Percentiles rank a stretch among this genome's conserved stretches.
These are phyloP conservation scores for Zaprionus ghesquierei DNA, from an alignment of 1,140 invertebrate species.

Conservation along the genomic window DNA sequence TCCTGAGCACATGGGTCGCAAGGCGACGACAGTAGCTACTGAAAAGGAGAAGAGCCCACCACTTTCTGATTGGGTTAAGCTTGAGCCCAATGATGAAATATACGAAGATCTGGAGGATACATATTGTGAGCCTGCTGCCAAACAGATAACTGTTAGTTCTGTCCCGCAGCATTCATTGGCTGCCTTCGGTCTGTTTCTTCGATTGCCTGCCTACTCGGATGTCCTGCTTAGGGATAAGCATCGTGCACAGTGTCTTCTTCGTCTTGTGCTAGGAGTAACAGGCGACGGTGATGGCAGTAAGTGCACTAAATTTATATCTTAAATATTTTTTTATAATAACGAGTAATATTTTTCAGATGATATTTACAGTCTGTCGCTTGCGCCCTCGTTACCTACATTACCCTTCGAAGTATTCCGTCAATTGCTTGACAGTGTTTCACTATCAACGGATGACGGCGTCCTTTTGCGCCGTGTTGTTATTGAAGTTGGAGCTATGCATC, in stretches of 20 bases:
- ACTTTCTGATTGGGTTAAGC: constrained; percentile 91
- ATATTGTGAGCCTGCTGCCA: constrained; percentile 74
- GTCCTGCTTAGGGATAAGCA: constrained; percentile 92
- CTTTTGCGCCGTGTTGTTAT: constrained; percentile 90
- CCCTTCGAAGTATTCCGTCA: constrained; percentile 93
- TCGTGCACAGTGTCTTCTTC: constrained; percentile 91
- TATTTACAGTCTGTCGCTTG: constrained; percentile 89
- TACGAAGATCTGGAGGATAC: constrained; percentile 87
- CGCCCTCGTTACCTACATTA: constrained; percentile 90
- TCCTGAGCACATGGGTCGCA: constrained; percentile 85
- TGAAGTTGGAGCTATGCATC: constrained; percentile 91
- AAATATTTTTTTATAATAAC: background rate
- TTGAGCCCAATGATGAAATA: constrained; percentile 88
- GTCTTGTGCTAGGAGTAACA: constrained; percentile 93
- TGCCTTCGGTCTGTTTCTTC: constrained; percentile 93
- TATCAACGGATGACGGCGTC: constrained; percentile 91
- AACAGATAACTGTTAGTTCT: constrained; percentile 75
- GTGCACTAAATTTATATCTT: constrained; percentile 35
- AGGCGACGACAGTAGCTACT: constrained; percentile 78
- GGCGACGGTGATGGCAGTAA: constrained; percentile 94
- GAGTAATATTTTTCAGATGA: constrained; percentile 84
- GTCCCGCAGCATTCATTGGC: constrained; percentile 95
- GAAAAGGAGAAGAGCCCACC: constrained; percentile 84
- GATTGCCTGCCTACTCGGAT: constrained; percentile 94
- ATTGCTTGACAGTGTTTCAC: constrained; percentile 90